Base-by-base conservation (phyloP, 2,797 vertebrate genomes). In the Gallirallus australis region DNA sequence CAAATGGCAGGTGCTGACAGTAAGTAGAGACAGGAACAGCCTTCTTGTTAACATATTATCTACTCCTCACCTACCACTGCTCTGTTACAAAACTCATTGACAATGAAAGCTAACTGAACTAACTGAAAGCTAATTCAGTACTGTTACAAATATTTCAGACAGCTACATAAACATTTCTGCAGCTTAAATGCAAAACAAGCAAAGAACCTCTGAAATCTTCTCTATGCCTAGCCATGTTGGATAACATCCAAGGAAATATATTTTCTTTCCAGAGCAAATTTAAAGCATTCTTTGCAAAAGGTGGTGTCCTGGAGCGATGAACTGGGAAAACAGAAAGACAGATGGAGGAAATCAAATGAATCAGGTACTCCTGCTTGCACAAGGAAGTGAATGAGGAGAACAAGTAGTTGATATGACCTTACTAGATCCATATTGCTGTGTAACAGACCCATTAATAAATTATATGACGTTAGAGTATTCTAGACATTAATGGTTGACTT, bases 11-110 rank as follows among this genome's bases (percentile, higher is more conserved):
- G 95, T 96, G 96, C 95, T 95, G 92, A 95, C 91, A 90, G 73
- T 90, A 96, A 96, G 93, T 71, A 96, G 91, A 92, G 78, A 92
- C 71, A 96, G 91, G 83, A 95, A 78, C 96, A 96, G 95, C 90
- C 91, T 97, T 96, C 96, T 96, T 96, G 94, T 96, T 96, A 96
- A 77, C 75, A 35, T 96, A 95, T 96, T 96, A 96, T 92, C 95
- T 91, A 79, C 92, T 95, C 92, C 70, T 94, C 91, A 92, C 89
- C 95, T 94, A 96, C 95, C 95, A 87, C 94, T 94, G 86, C 76
- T 97, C 82, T 90, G 69, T 86, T 89, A 91, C 90, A 92, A 89
- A 96, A 94, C 86, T 95, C 95, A 96, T 97, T 97, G 96, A 95
- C 89, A 92, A 57, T 85, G 93, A 93, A 94, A 93, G 75, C 70